These are phyloP conservation scores for Geodia barretti DNA, from an alignment of 37 sponge, comb jelly and placozoan genomes.

Conservation along the genomic window DNA sequence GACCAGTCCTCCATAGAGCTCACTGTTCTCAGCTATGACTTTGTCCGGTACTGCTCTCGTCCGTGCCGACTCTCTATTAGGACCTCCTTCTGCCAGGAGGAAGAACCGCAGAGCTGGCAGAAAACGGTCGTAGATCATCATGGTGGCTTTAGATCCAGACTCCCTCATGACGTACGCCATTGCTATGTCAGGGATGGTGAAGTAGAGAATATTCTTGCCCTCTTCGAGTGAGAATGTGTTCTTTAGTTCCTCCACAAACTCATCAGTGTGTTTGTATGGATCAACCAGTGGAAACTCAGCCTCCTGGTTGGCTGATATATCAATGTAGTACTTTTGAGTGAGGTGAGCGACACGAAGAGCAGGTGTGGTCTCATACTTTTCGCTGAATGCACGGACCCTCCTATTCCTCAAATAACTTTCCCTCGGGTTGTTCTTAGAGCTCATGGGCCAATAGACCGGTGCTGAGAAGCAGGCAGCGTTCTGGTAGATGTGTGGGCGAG, in stretches of 20 bases:
- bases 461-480: conserved; percentile 76
- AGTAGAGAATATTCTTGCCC: conserved; percentile 30
- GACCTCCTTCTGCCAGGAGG: conserved; percentile 52
- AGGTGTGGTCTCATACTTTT: neutral
- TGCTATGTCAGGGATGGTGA: conserved; percentile 29
- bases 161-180: conserved; percentile 7
- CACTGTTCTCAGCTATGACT: neutral
- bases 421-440: neutral
- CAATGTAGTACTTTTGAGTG: conserved; percentile 75
- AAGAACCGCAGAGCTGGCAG: conserved; percentile 37
- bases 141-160: neutral
- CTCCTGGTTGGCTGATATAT: conserved; percentile 55
- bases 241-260: conserved; percentile 36
- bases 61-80: conserved; percentile 29
- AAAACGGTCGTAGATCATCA: conserved; percentile 27
- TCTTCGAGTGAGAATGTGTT: conserved; percentile 15
- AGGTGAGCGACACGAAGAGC: conserved; percentile 1
- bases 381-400: neutral
- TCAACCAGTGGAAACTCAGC: conserved; percentile 30
- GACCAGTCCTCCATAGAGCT: neutral
- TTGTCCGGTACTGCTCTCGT: neutral
- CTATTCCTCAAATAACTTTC: neutral
- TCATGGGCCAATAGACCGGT: conserved; percentile 54
- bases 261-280: conserved; percentile 11
- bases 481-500: conserved; percentile 40